phyloP scores from a whole-genome alignment of 1,140 invertebrate species.

The Lethrus apterus region DNA sequence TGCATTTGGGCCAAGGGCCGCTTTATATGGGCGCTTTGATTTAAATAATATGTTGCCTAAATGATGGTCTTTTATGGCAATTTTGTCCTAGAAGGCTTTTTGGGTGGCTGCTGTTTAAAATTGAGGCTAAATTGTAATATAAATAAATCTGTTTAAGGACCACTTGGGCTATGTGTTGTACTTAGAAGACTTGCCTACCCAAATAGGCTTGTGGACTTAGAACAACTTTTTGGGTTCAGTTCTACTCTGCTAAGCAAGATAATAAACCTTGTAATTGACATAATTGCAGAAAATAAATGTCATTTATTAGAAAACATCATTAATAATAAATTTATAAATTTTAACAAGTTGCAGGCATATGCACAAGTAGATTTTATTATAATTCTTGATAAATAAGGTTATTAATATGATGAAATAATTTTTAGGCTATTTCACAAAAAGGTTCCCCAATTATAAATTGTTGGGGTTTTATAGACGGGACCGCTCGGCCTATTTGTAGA shows the following conservation, averaged over 20 bases:
- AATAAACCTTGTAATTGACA: constrained; percentile 4
- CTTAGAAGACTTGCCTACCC: constrained; percentile 19
- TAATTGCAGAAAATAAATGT: constrained; percentile 14
- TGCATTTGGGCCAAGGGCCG: too few species aligned
- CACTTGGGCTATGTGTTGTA: too few species aligned
- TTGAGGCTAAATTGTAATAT: too few species aligned
- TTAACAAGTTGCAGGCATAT: constrained; percentile 10
- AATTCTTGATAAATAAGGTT: background rate
- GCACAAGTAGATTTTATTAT: constrained; percentile 10
- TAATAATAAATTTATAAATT: constrained; percentile 17
- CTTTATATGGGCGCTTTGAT: too few species aligned
- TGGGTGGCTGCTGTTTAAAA: too few species aligned
- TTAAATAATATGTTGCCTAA: too few species aligned
- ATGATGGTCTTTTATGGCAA: too few species aligned
- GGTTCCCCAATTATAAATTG: constrained; percentile 19
- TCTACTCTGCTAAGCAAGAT: constrained; percentile 15
- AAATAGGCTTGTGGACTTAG: constrained; percentile 17
- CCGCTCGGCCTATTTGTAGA: constrained; percentile 20
- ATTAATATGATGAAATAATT: constrained; percentile 1
- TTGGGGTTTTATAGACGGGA: constrained; percentile 27
- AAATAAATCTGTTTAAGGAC: too few species aligned
- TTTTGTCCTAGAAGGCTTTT: too few species aligned
- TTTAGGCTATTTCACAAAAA: constrained; percentile 14
- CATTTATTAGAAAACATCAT: constrained; percentile 16
- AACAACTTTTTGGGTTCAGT: constrained; percentile 16